phyloP scores from a whole-genome alignment of 1,140 invertebrate species.

The Habropoda laboriosa region DNA sequence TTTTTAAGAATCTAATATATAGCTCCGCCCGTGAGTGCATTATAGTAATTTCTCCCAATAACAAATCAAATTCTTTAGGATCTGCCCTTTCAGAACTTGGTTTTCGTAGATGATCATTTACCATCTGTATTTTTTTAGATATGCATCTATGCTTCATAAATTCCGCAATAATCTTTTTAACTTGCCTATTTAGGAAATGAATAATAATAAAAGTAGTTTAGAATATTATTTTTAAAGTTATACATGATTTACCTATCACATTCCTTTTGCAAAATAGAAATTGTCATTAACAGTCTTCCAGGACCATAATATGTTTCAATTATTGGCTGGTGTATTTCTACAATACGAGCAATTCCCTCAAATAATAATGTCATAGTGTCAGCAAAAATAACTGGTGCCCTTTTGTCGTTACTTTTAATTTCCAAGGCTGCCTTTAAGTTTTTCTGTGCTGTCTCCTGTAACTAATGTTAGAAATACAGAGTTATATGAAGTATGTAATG shows the following conservation, averaged over 20 bases:
- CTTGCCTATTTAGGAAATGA: conserved; percentile 69
- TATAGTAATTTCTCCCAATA: conserved; percentile 95
- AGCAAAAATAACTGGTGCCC: conserved; percentile 89
- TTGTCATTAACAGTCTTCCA: conserved; percentile 87
- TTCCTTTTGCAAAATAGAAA: conserved; percentile 91
- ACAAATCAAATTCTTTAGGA: conserved; percentile 93
- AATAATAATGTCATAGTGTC: conserved; percentile 93
- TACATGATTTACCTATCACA: conserved; percentile 87
- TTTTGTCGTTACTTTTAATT: conserved; percentile 86
- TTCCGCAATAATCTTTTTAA: conserved; percentile 86
- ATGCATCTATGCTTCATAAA: conserved; percentile 90
- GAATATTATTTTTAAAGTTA: not conserved
- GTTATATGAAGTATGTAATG: not conserved
- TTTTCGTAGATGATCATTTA: conserved; percentile 83
- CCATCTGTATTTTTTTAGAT: conserved; percentile 85
- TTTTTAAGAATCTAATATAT: conserved; percentile 94
- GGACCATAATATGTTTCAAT: conserved; percentile 97
- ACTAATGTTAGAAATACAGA: conserved; percentile 72
- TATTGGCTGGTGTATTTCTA: conserved; percentile 96
- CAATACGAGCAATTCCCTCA: conserved; percentile 93
- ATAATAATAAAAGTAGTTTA: conserved; percentile 1
- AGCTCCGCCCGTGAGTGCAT: conserved; percentile 95
- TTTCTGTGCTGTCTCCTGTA: conserved; percentile 88
- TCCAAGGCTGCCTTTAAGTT: conserved; percentile 86
- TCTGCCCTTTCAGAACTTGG: conserved; percentile 85